Evolutionary conservation across 2,888 invertebrate genomes (phyloP).

Genomic region (Cyclophora albipunctata): DNA sequence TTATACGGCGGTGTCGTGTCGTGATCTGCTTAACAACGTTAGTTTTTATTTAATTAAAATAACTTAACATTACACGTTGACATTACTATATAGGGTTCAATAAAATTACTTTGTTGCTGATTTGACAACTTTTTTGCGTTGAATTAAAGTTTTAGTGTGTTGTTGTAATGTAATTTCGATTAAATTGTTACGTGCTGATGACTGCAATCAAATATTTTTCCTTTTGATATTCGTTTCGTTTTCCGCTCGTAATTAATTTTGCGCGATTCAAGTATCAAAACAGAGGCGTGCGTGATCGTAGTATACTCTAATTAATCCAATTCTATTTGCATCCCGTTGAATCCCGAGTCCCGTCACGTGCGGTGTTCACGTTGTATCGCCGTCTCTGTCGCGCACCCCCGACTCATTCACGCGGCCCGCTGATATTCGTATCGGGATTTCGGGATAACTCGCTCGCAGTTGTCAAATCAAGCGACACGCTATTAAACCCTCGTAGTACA

Average conservation of each 20-base stretch:
- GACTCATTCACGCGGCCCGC: constrained; percentile 59
- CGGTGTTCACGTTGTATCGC: constrained; percentile 40
- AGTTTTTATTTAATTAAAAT: constrained; percentile 51
- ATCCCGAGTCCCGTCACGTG: constrained; percentile 49
- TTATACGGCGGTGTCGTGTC: constrained; percentile 73
- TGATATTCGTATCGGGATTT: constrained; percentile 68
- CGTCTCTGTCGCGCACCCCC: constrained; percentile 43
- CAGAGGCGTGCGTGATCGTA: constrained; percentile 32
- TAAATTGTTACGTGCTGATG: too few species aligned
- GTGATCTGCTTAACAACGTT: constrained; percentile 75
- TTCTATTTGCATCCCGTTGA: constrained; percentile 61
- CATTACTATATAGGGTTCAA: constrained; percentile 17
- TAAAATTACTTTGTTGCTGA: constrained; percentile 36
- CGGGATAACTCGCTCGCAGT: constrained; percentile 69
- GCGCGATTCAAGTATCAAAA: constrained; percentile 30
- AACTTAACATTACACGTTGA: constrained; percentile 24
- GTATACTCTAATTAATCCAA: constrained; percentile 58
- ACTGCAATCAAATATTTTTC: constrained; percentile 5
- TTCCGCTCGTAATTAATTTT: constrained; percentile 3
- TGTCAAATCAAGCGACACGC: constrained; percentile 69
- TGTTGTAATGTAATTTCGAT: too few species aligned
- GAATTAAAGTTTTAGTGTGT: constrained; percentile 8
- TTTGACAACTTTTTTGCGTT: constrained; percentile 27
- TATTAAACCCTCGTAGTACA: constrained; percentile 26
- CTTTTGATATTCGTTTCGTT: constrained; percentile 10